phyloP scores from a whole-genome alignment of 2,888 invertebrate species.

The Neria commutata region DNA sequence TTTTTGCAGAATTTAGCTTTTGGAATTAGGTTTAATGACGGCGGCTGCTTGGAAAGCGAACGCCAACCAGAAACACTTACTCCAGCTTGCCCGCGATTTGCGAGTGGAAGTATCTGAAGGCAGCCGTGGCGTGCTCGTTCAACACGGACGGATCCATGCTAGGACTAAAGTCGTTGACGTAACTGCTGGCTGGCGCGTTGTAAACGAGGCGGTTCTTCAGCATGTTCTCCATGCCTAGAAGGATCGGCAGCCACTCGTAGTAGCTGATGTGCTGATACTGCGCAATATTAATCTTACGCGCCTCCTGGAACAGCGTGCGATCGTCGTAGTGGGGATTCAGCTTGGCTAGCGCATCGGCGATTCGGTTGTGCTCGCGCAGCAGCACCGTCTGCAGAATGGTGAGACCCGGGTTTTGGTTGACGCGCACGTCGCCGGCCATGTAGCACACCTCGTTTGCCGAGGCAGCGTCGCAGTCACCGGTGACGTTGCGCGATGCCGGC shows the following conservation, averaged over 20 bases:
- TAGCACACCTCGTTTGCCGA: constrained; percentile 76
- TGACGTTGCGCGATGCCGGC: constrained; percentile 72
- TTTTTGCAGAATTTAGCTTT: too few species aligned
- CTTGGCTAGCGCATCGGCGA: constrained; percentile 58
- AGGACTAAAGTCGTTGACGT: constrained; percentile 64
- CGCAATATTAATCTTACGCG: constrained; percentile 63
- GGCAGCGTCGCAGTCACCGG: constrained; percentile 72
- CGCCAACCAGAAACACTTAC: constrained; percentile 60
- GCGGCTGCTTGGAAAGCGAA: too few species aligned
- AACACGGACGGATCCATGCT: constrained; percentile 66
- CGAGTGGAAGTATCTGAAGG: constrained; percentile 70
- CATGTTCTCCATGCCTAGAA: constrained; percentile 62
- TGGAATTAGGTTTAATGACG: too few species aligned
- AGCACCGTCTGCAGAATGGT: constrained; percentile 63
- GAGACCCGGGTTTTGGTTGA: constrained; percentile 63
- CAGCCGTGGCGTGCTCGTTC: constrained; percentile 70
- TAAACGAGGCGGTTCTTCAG: constrained; percentile 59
- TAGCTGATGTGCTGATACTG: constrained; percentile 65
- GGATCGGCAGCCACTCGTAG: constrained; percentile 65
- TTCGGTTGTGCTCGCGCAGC: constrained; percentile 64
- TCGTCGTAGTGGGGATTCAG: constrained; percentile 66
- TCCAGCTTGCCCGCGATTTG: constrained; percentile 65
- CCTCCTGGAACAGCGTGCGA: constrained; percentile 64
- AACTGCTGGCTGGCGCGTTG: constrained; percentile 51
- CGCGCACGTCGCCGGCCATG: constrained; percentile 67